phyloP scores from a whole-genome alignment of 2,888 invertebrate species.

The Cryptocephalus primarius region DNA sequence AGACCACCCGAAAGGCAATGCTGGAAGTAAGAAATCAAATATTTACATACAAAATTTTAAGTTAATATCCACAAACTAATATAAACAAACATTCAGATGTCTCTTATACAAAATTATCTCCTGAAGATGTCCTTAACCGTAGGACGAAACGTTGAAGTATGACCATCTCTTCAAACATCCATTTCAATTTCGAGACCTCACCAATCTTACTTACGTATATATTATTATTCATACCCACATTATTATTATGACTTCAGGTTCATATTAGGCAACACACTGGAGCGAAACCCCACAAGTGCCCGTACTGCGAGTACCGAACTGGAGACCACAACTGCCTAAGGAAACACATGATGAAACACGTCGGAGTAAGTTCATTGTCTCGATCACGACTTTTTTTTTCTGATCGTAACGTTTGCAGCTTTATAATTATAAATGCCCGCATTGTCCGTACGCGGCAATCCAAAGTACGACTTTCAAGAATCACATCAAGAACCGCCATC shows the following conservation, averaged over 20 bases:
- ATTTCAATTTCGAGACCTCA: too few relatives aligned
- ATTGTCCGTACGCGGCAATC: slow-evolving; percentile 58
- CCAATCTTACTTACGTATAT: too few relatives aligned
- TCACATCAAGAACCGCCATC: slow-evolving; percentile 39
- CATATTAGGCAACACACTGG: slow-evolving; percentile 68
- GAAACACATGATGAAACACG: slow-evolving; percentile 53
- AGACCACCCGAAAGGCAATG: slow-evolving; percentile 60
- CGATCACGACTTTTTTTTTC: neutral
- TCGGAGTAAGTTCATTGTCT: slow-evolving; percentile 32
- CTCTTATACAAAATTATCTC: too few relatives aligned
- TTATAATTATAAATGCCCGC: slow-evolving; percentile 47
- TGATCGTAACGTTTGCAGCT: slow-evolving; percentile 17
- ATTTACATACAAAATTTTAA: too few relatives aligned
- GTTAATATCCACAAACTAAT: neutral
- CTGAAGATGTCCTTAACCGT: too few relatives aligned
- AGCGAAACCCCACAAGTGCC: slow-evolving; percentile 65
- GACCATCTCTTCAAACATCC: too few relatives aligned
- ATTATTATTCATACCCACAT: too few relatives aligned
- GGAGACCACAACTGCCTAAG: slow-evolving; percentile 67
- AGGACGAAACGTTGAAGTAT: too few relatives aligned
- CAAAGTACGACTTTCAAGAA: slow-evolving; percentile 57
- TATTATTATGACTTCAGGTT: slow-evolving; percentile 39
- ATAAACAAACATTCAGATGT: neutral
- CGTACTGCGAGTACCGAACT: slow-evolving; percentile 55
- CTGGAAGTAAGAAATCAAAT: slow-evolving; percentile 41